Conservation (phyloP, 1,140 invertebrate genomes). For the Eriocheir sinensis region DNA sequence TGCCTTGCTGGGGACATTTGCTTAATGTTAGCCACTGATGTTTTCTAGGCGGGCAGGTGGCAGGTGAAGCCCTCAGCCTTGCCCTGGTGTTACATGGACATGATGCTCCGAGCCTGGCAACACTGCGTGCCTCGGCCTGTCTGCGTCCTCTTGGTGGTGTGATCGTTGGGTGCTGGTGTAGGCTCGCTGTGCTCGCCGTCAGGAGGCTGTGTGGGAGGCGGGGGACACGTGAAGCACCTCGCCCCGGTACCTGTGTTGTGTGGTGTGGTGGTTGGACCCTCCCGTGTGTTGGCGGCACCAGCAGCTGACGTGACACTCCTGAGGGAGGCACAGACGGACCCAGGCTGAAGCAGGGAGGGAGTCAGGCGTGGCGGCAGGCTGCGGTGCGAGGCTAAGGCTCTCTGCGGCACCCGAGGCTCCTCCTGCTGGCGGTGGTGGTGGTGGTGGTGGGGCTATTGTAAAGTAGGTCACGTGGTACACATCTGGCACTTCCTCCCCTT, state of each 20-base stretch:
- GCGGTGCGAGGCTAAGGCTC: not conserved
- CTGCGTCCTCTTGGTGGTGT: not conserved
- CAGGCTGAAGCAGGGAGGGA: not conserved
- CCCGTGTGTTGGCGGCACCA: not conserved
- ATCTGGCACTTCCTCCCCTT: slow-evolving; percentile 1
- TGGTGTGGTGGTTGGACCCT: not conserved
- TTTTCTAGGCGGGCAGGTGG: not conserved
- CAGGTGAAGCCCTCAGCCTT: not conserved
- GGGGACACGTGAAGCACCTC: not conserved
- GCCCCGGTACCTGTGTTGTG: not conserved
- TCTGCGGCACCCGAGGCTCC: not conserved
- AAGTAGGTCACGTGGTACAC: slow-evolving; percentile 22
- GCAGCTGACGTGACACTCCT: not conserved
- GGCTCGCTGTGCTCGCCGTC: not conserved
- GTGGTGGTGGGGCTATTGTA: not conserved
- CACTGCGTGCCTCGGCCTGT: not conserved
- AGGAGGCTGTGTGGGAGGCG: not conserved
- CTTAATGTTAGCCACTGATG: not conserved
- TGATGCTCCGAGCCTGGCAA: not conserved
- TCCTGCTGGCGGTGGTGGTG: not conserved
- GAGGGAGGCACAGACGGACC: slow-evolving; percentile 18
- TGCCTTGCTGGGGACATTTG: not conserved
- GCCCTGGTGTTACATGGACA: not conserved
- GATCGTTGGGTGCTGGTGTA: not conserved
- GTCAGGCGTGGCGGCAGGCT: not conserved